Evolutionary conservation across 2,888 invertebrate genomes (phyloP), one percentile per base, ranked within the genome.

Genomic region (Meliscaeva auricollis): DNA sequence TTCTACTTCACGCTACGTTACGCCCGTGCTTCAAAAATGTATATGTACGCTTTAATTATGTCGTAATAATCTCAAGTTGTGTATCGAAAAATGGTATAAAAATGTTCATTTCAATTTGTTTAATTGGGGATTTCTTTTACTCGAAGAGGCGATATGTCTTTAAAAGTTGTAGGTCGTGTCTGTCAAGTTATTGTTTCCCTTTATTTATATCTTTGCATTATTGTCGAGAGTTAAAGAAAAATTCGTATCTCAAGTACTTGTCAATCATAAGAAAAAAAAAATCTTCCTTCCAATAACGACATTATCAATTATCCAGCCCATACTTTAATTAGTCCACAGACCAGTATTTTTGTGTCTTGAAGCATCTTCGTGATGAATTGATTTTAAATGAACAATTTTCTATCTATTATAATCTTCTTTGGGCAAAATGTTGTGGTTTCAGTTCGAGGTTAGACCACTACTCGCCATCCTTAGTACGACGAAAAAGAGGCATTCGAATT

Each of bases 51-150:
- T 58, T 74, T 56, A 74, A 83, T 82, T 73, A 73, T 83, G 77
- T 83, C 73, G 82, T 83, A 83, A 83, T 74, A 74, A 83, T 78
- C 56, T 83, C 78, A 83, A 83, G 83, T n/a, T n/a, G n/a, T 83
- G 64, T 56, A 46, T 58, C 70, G 17, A 41, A 68, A 68, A 68
- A 68, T 76, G 64, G n/a, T 30, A 52, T 54, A 1, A 38, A 38
- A 54, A 73, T 82, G 54, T 77, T 69, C 54, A 62, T 50, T 77
- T 78, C 62, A 50, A 69, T 69, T 73, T 68, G 60, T 73, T 62
- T 60, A 69, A 83, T 74, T 77, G 26, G 26, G 64, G 72, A 32
- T 58, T 66, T 73, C 58, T 69, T 64, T 74, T 58, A 13, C n/a
- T 62, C 3, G 62, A 13, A 13, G 38, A 60, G 8, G 7, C 38